Conservation (phyloP, 2,888 invertebrate species). For the Eremobia ochroleuca region DNA sequence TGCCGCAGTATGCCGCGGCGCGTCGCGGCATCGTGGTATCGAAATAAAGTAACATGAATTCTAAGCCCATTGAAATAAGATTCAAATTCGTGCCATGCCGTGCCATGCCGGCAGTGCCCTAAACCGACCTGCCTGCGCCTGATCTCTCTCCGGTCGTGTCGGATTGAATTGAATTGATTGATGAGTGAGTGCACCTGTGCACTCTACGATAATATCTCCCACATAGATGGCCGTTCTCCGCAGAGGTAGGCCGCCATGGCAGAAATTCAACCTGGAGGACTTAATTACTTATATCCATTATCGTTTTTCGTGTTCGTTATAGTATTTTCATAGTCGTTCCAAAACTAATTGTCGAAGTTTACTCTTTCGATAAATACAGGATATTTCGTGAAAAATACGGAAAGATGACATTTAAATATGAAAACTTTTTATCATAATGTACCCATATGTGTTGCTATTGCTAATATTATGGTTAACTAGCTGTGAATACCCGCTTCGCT, state of each 20-base stretch:
- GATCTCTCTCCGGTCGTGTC: background rate
- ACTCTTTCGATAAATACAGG: background rate
- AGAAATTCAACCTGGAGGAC: background rate
- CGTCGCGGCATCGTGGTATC: too few relatives aligned
- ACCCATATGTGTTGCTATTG: background rate
- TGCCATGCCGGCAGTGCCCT: too few relatives aligned
- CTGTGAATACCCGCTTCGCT: too few relatives aligned
- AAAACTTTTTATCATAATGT: background rate
- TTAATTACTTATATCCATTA: background rate
- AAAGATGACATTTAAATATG: too few relatives aligned
- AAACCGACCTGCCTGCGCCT: background rate
- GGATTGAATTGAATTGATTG: background rate
- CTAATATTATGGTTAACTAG: background rate
- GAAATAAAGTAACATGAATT: too few relatives aligned
- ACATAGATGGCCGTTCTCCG: background rate
- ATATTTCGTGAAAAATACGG: too few relatives aligned
- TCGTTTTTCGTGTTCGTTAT: background rate
- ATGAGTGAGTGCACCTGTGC: background rate
- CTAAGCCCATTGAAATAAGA: too few relatives aligned
- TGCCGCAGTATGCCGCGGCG: too few relatives aligned
- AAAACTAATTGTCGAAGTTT: background rate
- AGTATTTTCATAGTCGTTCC: background rate
- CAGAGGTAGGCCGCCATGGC: background rate
- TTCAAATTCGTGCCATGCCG: too few relatives aligned
- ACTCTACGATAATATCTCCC: too few relatives aligned